Base-by-base conservation (phyloP, 2,888 invertebrate species). In the Coenonympha glycerion region DNA sequence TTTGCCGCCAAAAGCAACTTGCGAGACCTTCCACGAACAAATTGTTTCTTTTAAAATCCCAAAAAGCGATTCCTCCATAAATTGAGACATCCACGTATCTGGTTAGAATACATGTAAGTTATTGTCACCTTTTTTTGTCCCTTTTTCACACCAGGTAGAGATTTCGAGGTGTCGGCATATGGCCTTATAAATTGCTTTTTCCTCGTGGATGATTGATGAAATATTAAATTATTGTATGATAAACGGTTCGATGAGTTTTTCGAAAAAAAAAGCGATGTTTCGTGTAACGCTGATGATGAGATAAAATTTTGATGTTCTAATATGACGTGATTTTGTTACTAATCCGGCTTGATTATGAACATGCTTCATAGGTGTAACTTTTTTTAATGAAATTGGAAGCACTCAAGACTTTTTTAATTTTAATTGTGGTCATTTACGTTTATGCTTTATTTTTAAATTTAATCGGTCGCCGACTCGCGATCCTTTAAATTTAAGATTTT, bases 91-190 rank as follows among this genome's bases (percentile, higher is more conserved):
- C 6, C 13, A 22, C 22, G 37, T 39, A 34, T 86, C 77, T 69
- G 69, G 73, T 73, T 70, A 77, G 70, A 76, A 78, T 73, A 77
- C 71, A 68, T 73, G 74, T 75, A 63, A 63, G 66, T 75, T 75
- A 78, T 78, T 82, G 79, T 80, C 76, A 76, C 72, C 69, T 79
- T 84, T 86, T 81, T 83, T 81, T 71, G 56, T 47, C 49, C 41
- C 55, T 58, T 65, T 64, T 65, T 58, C 39, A 49, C 22, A 65
- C 63, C 84, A 85, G 85, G 85, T 85, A 85, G 72, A 72, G 65
- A 68, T 64, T 67, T 52, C 41, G 56, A 60, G 59, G 61, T 62
- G 66, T 64, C 64, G 68, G 66, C 80, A 73, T 76, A 73, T 73
- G 76, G 74, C 61, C 59, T 56, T 60, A 69, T 69, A 73, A 73